Evolutionary conservation across 1,140 invertebrate genomes (phyloP), one percentile per base, ranked within the genome.

Genomic region (Gryon sp.): DNA sequence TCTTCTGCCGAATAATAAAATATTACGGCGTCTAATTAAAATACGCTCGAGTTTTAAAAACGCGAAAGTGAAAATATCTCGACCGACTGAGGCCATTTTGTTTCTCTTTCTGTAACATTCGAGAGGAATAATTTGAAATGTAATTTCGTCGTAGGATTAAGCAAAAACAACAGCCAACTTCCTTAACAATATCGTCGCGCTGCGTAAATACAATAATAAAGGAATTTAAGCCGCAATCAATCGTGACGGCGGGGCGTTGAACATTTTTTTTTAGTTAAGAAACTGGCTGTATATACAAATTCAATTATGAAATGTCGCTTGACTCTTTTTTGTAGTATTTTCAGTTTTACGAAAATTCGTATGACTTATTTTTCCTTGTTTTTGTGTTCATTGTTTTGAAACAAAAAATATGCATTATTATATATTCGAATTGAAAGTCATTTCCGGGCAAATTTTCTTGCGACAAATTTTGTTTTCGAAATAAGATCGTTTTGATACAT

Each of bases 171-270:
- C 34, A 30, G 30, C 38, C 3, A 55, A 72, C 46, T 73, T 73
- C 68, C 68, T 63, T 50, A 57, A 73, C 41, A 48, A 73, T 63
- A 73, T 40, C 40, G 68, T 72, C 55, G 55, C 68, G 48, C 68
- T 72, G 59, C 68, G 68, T 73, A 73, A 73, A 57, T 73, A 63
- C 57, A 15, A 50, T 73, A 73, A 73, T 73, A 41, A 63, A 73
- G 40, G 57, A 62, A 55, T 63, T 30, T 55, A 24, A 63, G 68
- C 68, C 68, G 68, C 68, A 73, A 63, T 73, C 48, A 63, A 50
- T 48, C 68, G 68, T 73, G 68, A 73, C 68, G 41, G n/a, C 18
- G 28, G 18, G 30, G 34, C 24, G 34, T 72, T 62, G 68, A 72
- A 72, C 43, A 59, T 74, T 74, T 59, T 74, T 53, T n/a, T n/a